phyloP scores from a whole-genome alignment of 1,140 invertebrate genomes.

The Magallana angulata region DNA sequence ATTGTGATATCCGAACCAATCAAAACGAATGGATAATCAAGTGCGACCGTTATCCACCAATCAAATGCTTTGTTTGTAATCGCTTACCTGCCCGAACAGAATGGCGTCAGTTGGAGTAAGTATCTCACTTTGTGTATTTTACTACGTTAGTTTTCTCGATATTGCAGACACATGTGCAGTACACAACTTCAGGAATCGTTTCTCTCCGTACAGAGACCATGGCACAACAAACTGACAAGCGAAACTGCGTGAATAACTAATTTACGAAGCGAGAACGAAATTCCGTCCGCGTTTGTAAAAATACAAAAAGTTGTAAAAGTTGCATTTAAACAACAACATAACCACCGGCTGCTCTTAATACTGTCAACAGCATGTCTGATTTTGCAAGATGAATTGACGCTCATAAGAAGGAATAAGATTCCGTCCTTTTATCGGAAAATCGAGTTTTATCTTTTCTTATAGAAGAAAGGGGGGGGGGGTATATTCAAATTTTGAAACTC shows the following conservation, averaged over 20 bases:
- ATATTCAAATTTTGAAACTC: neutral
- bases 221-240: neutral
- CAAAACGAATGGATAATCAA: slow-evolving; percentile 21
- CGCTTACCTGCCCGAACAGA: slow-evolving; percentile 49
- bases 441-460: no score
- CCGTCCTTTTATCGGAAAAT: no score
- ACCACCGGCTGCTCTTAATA: no score
- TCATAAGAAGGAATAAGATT: no score
- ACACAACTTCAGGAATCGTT: neutral
- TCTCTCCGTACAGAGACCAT: neutral
- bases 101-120: slow-evolving; percentile 64
- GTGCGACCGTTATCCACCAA: slow-evolving; percentile 43
- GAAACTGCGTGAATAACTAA: neutral
- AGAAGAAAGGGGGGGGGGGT: no score
- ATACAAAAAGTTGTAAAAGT: neutral
- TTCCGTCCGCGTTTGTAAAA: slow-evolving; percentile 1
- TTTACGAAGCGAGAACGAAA: neutral
- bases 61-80: slow-evolving; percentile 49
- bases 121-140: slow-evolving; percentile 42
- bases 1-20: slow-evolving; percentile 36
- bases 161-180: neutral
- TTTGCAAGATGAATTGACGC: no score
- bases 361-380: no score
- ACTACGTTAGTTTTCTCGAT: slow-evolving; percentile 42
- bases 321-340: neutral